Base-by-base conservation (phyloP, 1,140 invertebrate genomes). In the Panagrolaimus sp. region DNA sequence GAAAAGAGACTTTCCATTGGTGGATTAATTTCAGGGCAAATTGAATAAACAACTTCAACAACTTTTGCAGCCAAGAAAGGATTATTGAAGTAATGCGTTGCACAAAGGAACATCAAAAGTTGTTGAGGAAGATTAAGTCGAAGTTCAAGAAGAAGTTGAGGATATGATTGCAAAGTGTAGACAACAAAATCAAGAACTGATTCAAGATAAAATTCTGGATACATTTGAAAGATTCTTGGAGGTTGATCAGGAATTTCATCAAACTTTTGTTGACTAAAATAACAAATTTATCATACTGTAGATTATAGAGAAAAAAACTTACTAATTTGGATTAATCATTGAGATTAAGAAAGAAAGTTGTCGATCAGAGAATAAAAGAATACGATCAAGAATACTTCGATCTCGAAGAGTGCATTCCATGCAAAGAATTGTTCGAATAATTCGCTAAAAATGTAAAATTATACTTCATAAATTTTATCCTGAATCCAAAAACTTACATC, bases 1-100 rank as follows among this genome's bases (percentile, higher is more conserved):
- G 52, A 84, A 70, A 89, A 87, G 4, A 90, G 81, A 14, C 83
- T 83, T 63, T 88, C 86, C 65, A 89, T 87, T 70, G 89, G 87
- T 12, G 89, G 87, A 83, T 90, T 89, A 52, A 93, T 87, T 62
- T 88, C 88, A 0, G 94, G 89, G 82, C 92, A 93, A 72, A 96
- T 89, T 14, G 94, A 89, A 84, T 94, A 97, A 38, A 97, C 85
- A 4, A 97, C 91, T 86, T 97, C 94, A 15, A 97, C 86, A 63
- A 86, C 76, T 86, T 97, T 96, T 63, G 93, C 93, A 62, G 93
- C 90, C 47, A 98, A 87, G 84, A 97, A 97, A 0, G 94, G 94
- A 87, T 96, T 97, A 83, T 91, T 91, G 77, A 97, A 90, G 81
- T 91, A 90, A 79, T 92, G 89, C 24, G 91, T 90, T 67, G 90